Evolutionary conservation across 1,140 invertebrate genomes (phyloP).

Genomic region (Drosophila eugracilis): DNA sequence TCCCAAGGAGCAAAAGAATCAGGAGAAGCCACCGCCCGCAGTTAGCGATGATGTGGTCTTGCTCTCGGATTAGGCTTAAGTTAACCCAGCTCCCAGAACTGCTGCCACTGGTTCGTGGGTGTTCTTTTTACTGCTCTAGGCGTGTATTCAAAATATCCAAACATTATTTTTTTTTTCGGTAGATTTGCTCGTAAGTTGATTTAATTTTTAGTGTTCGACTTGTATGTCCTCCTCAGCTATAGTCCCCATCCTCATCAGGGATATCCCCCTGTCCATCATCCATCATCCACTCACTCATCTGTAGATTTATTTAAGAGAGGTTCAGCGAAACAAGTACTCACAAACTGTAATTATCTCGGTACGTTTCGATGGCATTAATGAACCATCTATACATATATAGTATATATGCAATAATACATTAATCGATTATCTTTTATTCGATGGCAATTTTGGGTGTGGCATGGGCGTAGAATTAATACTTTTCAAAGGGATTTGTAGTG

Average conservation of each 20-base stretch:
- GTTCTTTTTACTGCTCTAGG: background rate
- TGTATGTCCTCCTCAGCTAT: background rate
- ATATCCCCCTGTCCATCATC: background rate
- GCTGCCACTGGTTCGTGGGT: background rate
- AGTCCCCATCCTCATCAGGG: background rate
- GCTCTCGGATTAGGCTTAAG: constrained; percentile 55
- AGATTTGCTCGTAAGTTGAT: constrained; percentile 34
- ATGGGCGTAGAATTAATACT: too few species aligned
- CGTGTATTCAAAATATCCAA: constrained; percentile 4
- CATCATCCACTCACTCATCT: background rate
- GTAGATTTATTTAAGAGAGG: background rate
- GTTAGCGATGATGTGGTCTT: constrained; percentile 52
- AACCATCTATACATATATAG: constrained; percentile 17
- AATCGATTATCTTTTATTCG: background rate
- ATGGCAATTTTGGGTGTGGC: background rate
- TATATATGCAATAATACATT: constrained; percentile 40
- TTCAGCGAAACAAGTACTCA: background rate
- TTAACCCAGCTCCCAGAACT: background rate
- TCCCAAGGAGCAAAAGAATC: background rate
- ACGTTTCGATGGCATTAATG: background rate
- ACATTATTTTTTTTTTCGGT: constrained; percentile 23
- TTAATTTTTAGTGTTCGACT: constrained; percentile 12
- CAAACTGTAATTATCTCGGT: background rate
- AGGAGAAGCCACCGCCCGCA: constrained; percentile 1
- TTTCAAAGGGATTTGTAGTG: too few species aligned